Evolutionary conservation across 2,113 vertebrate genomes (phyloP).

Genomic region (Heterotilapia buettikoferi): DNA sequence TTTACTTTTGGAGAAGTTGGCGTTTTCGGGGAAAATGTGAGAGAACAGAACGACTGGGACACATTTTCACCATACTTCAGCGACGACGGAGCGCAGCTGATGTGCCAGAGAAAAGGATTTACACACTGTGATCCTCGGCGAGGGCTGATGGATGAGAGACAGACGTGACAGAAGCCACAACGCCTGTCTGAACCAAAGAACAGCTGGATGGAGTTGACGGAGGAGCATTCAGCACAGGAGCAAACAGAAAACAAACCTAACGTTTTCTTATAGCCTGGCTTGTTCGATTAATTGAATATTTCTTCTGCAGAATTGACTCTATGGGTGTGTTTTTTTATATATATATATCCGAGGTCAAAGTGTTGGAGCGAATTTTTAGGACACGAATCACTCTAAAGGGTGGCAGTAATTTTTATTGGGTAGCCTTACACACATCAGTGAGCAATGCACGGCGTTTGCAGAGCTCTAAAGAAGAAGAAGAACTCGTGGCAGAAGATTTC

Average conservation of each 20-base stretch:
- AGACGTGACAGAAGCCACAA: slow-evolving; percentile 15
- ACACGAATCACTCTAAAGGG: neutral
- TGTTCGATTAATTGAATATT: neutral
- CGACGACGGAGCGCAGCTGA: slow-evolving; percentile 21
- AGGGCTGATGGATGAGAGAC: slow-evolving; percentile 35
- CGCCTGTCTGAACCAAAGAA: neutral
- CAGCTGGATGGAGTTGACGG: neutral
- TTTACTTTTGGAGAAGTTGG: slow-evolving; percentile 50
- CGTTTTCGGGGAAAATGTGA: neutral
- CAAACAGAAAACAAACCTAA: neutral
- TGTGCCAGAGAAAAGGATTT: slow-evolving; percentile 30
- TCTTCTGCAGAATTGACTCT: neutral
- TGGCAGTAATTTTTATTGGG: neutral
- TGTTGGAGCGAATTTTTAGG: neutral
- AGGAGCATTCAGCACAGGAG: neutral
- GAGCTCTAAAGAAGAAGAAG: neutral
- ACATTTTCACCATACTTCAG: neutral
- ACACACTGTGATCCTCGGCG: neutral
- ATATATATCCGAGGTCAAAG: neutral
- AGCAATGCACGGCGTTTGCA: neutral
- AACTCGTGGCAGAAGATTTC: neutral
- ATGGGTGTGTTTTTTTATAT: neutral
- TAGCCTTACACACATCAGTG: neutral
- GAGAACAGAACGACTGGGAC: neutral
- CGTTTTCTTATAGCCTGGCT: neutral